Evolutionary conservation across 30 jellyfish, hydroid and myxozoan genomes (phyloP).

Genomic region (Mastigias papua): DNA sequence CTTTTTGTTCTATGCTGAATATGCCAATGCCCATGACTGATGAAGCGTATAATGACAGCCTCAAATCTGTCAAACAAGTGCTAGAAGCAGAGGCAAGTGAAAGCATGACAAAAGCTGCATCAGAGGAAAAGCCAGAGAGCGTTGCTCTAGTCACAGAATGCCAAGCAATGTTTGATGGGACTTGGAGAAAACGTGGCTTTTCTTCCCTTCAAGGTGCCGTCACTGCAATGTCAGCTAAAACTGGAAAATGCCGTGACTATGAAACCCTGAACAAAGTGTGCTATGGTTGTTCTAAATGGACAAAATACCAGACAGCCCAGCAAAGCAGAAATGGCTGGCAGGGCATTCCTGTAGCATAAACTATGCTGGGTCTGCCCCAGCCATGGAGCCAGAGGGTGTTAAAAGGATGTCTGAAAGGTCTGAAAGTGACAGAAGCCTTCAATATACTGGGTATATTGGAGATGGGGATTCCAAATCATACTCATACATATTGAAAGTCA

Average conservation of each 20-base stretch:
- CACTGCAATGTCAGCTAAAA: slow-evolving; percentile 26
- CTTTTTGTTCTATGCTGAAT: slow-evolving; percentile 39
- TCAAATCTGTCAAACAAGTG: slow-evolving; percentile 21
- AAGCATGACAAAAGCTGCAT: slow-evolving; percentile 16
- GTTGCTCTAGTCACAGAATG: not conserved
- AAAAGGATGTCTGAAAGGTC: too few relatives aligned
- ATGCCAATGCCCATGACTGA: slow-evolving; percentile 62
- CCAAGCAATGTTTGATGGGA: slow-evolving; percentile 51
- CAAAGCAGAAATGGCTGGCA: too few relatives aligned
- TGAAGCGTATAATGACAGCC: slow-evolving; percentile 26
- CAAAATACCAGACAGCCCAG: too few relatives aligned
- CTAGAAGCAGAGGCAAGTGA: slow-evolving; percentile 21
- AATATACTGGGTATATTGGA: too few relatives aligned
- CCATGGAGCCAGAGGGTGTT: too few relatives aligned
- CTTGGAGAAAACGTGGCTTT: slow-evolving; percentile 39
- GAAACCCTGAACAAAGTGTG: slow-evolving; percentile 36
- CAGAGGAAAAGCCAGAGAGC: not conserved
- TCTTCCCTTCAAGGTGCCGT: slow-evolving; percentile 51
- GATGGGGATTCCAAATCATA: too few relatives aligned
- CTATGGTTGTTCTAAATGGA: slow-evolving; percentile 16
- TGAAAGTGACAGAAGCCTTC: too few relatives aligned
- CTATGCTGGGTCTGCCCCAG: too few relatives aligned
- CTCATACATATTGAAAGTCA: too few relatives aligned
- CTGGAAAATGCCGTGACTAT: slow-evolving; percentile 25
- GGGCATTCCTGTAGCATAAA: too few relatives aligned